Evolutionary conservation across 2,113 vertebrate species (phyloP).

Genomic region (Phyllostomus discolor): DNA sequence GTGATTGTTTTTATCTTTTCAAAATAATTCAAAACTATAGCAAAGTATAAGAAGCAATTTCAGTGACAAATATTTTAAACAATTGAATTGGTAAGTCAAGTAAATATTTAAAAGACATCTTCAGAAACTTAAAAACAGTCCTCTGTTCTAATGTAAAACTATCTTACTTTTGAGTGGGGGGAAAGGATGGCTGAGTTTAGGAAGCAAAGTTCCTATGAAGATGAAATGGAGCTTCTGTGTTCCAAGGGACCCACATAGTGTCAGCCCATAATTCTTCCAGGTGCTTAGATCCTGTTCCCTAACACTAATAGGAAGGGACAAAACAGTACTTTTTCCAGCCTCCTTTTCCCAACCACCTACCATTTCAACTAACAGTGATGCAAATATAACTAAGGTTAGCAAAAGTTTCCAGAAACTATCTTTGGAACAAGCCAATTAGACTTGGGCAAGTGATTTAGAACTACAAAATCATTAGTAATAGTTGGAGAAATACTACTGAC

Average conservation of each 20-base stretch:
- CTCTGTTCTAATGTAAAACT: background rate
- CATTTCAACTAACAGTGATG: background rate
- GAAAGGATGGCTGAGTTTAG: background rate
- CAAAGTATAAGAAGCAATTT: background rate
- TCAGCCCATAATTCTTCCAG: background rate
- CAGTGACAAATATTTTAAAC: background rate
- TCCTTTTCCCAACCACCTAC: background rate
- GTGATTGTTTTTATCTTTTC: background rate
- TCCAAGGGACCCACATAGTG: background rate
- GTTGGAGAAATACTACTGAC: background rate
- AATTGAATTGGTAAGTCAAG: slow-evolving; percentile 7
- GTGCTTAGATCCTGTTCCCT: background rate
- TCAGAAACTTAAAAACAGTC: background rate
- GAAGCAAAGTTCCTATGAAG: background rate
- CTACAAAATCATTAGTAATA: background rate
- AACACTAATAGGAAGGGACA: background rate
- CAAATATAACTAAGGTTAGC: background rate
- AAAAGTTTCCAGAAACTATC: background rate
- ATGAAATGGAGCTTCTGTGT: background rate
- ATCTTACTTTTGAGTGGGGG: background rate
- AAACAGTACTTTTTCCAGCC: background rate
- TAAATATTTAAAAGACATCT: slow-evolving; percentile 30
- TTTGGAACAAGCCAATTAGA: background rate
- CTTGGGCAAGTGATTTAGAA: background rate
- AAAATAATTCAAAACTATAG: slow-evolving; percentile 16